Conservation (phyloP, 2,888 invertebrate genomes). For the Cremastobaeus sp. region DNA sequence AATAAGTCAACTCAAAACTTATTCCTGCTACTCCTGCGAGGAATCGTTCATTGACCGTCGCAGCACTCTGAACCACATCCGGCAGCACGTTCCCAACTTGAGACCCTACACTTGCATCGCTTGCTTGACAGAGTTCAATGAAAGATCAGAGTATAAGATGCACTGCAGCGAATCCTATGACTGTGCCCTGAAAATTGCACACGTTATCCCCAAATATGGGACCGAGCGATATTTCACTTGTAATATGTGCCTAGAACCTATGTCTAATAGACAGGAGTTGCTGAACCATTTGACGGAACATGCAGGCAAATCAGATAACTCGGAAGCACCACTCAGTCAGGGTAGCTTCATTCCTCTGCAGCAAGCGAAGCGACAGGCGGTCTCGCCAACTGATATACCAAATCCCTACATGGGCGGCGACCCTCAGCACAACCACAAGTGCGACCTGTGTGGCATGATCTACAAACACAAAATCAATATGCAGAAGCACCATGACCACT, state of each 20-base stretch:
- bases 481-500: conserved; percentile 71
- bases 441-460: conserved; percentile 76
- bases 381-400: conserved; percentile 21
- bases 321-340: conserved; percentile 50
- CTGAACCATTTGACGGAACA: conserved; percentile 72
- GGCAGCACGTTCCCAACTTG: conserved; percentile 75
- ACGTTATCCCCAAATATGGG: conserved; percentile 73
- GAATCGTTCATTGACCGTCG: conserved; percentile 71
- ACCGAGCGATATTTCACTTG: conserved; percentile 75
- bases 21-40: conserved; percentile 74
- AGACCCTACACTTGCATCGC: conserved; percentile 75
- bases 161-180: conserved; percentile 78
- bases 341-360: conserved; percentile 60
- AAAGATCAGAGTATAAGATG: conserved; percentile 72
- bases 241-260: conserved; percentile 74
- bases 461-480: conserved; percentile 74
- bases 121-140: conserved; percentile 74
- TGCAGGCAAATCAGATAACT: conserved; percentile 69
- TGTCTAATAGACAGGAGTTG: conserved; percentile 72
- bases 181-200: conserved; percentile 81
- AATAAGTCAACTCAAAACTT: conserved; percentile 76
- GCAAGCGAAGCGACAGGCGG: conserved; percentile 14
- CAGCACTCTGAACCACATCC: conserved; percentile 73
- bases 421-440: conserved; percentile 72
- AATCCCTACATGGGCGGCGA: conserved; percentile 74